A percentile compares a stretch with the other conserved stretches of the same genome.
Evolutionary conservation across 1,140 invertebrate species (phyloP).

Genomic region (Calosoma granatense): DNA sequence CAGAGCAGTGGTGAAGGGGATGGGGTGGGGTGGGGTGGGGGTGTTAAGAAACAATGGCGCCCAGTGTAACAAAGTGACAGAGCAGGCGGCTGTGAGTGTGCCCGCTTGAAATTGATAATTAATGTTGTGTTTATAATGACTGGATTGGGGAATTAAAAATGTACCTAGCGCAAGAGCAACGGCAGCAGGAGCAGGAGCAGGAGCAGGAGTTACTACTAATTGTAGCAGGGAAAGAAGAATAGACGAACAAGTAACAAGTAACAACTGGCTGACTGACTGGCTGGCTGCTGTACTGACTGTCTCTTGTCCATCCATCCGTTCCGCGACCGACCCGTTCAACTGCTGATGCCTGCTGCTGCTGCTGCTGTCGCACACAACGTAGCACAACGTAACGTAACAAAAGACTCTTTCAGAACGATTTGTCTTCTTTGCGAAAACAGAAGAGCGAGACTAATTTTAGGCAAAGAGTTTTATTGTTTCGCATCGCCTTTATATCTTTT

Average conservation of each 20-base stretch:
- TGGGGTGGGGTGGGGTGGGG: too few species aligned
- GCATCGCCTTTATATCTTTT: slow-evolving; percentile 24
- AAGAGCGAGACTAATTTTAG: slow-evolving; percentile 24
- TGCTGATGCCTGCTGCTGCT: neutral
- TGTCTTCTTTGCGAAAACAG: slow-evolving; percentile 23
- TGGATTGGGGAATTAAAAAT: slow-evolving; percentile 34
- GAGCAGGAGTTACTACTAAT: too few species aligned
- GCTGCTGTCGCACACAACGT: neutral
- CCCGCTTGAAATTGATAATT: slow-evolving; percentile 32
- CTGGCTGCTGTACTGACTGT: too few species aligned
- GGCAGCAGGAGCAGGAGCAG: too few species aligned
- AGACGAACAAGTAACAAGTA: too few species aligned
- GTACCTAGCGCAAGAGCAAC: slow-evolving; percentile 28
- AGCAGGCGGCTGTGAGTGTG: neutral
- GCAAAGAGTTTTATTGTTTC: slow-evolving; percentile 27
- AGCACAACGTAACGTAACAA: slow-evolving; percentile 17
- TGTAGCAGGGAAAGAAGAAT: slow-evolving; percentile 26
- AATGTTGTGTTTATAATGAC: slow-evolving; percentile 36
- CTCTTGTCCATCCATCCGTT: neutral
- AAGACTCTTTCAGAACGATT: slow-evolving; percentile 24
- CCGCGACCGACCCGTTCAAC: neutral
- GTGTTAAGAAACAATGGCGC: too few species aligned
- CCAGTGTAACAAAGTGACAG: too few species aligned
- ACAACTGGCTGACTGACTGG: too few species aligned
- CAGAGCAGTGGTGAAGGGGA: neutral